phyloP scores from a whole-genome alignment of 2,797 vertebrate genomes.

The Rhinogobio ventralis region DNA sequence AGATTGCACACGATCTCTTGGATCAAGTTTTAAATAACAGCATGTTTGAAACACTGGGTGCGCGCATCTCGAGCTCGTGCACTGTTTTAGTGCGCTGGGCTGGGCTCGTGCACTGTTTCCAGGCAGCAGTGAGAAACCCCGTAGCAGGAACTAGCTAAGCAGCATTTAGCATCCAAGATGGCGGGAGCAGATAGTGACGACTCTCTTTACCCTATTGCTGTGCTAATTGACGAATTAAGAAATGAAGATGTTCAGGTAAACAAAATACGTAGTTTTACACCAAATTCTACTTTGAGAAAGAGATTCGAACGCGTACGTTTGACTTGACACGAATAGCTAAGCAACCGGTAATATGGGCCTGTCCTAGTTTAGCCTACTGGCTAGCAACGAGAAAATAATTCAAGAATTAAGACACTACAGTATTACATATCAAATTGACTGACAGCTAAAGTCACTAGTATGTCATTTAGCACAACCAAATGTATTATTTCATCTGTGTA shows the following conservation, averaged over 20 bases:
- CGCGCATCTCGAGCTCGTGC: neutral
- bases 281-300: neutral
- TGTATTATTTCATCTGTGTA: neutral
- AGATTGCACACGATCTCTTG: no score
- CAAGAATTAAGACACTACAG: neutral
- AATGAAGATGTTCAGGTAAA: slow-evolving; percentile 73
- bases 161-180: slow-evolving; percentile 61
- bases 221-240: slow-evolving; percentile 71
- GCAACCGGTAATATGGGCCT: neutral
- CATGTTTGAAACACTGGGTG: neutral
- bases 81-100: neutral
- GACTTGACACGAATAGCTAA: neutral
- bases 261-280: neutral
- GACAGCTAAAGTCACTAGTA: neutral
- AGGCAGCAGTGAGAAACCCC: slow-evolving; percentile 31
- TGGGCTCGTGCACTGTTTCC: neutral
- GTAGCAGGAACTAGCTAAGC: slow-evolving; percentile 53
- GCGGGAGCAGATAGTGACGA: slow-evolving; percentile 71
- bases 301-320: neutral
- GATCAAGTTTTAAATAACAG: no score
- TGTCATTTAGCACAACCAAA: neutral
- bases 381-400: neutral
- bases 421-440: neutral
- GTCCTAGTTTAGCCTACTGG: slow-evolving; percentile 1
- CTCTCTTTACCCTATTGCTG: slow-evolving; percentile 72